Base-by-base conservation (phyloP, 2,888 invertebrate genomes). In the Hofmannophila pseudospretella region DNA sequence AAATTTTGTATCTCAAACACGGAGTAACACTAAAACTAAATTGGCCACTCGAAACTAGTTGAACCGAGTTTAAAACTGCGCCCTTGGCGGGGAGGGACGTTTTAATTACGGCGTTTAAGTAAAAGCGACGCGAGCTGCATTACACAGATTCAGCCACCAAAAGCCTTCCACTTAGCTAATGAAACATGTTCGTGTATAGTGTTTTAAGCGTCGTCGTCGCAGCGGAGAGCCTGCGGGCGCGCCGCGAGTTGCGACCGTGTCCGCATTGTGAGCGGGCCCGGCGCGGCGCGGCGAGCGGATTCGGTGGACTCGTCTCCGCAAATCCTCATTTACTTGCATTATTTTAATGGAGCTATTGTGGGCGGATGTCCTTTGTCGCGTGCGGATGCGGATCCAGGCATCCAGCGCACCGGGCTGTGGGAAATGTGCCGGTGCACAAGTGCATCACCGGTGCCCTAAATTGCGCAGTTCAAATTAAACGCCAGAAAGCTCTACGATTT, bases 111-210 rank as follows among this genome's bases (percentile, higher is more conserved):
- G 67, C 80, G 79, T 84, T 85, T 85, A 85, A 84, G 86, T 82
- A 81, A 82, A 80, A 82, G 85, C 84, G 79, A 64, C 67, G 68
- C 74, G 71, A 71, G 77, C 77, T 82, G 80, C 81, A 82, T 80
- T 80, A 84, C 85, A 80, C 77, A 79, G 82, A 84, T 85, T 79
- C 80, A 79, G 77, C 80, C 71, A 84, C 88, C 87, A 85, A 87
- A 87, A 84, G 87, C 85, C 81, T 80, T 66, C 82, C 87, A 88
- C 86, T 88, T 86, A 88, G 87, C 88, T 87, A 87, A 88, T 88
- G 87, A 88, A 88, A 87, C 87, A 87, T 87, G 87, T 79, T 82
- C 85, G 74, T 76, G 82, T 80, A 72, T 78, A 84, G 81, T 78
- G 79, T 80, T 77, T 76, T 68, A 73, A 78, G 74, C 78, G 73